A percentile compares a stretch with the other conserved stretches of the same genome.
These are phyloP conservation scores for Aulostomus chinensis DNA, from an alignment of 2,797 vertebrate genomes.

Conservation along the genomic window DNA sequence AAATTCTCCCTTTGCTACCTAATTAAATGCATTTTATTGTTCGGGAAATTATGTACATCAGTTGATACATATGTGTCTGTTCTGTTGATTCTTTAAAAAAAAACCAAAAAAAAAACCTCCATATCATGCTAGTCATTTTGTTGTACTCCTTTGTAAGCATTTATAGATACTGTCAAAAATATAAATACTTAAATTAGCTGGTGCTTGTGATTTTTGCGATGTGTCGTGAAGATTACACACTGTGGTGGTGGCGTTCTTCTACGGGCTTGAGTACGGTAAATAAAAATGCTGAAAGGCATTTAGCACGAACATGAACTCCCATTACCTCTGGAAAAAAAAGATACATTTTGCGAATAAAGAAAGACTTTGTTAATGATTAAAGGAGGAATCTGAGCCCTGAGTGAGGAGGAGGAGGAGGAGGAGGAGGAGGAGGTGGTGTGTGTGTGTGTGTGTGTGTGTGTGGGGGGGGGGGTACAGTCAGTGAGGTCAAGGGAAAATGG, in stretches of 20 bases:
- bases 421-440: conserved; percentile 51
- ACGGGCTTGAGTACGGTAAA: conserved; percentile 8
- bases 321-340: conserved; percentile 27
- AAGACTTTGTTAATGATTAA: conserved; percentile 74
- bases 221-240: conserved; percentile 3
- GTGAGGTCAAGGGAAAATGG: conserved; percentile 57
- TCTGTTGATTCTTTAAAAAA: too few relatives aligned
- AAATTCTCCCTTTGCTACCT: conserved; percentile 70
- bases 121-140: background rate
- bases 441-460: too few relatives aligned
- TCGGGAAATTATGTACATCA: background rate
- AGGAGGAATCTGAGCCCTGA: conserved; percentile 57
- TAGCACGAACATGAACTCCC: conserved; percentile 30
- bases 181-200: background rate
- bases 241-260: conserved; percentile 3
- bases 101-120: background rate
- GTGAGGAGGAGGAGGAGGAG: conserved; percentile 48
- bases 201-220: conserved; percentile 1
- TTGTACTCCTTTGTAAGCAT: background rate
- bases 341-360: conserved; percentile 61
- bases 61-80: conserved; percentile 3
- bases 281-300: conserved; percentile 26
- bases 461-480: conserved; percentile 50
- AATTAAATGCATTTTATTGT: conserved; percentile 18
- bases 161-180: too few relatives aligned